Evolutionary conservation across 2,113 vertebrate species (phyloP).

Genomic region (Istiophorus platypterus): DNA sequence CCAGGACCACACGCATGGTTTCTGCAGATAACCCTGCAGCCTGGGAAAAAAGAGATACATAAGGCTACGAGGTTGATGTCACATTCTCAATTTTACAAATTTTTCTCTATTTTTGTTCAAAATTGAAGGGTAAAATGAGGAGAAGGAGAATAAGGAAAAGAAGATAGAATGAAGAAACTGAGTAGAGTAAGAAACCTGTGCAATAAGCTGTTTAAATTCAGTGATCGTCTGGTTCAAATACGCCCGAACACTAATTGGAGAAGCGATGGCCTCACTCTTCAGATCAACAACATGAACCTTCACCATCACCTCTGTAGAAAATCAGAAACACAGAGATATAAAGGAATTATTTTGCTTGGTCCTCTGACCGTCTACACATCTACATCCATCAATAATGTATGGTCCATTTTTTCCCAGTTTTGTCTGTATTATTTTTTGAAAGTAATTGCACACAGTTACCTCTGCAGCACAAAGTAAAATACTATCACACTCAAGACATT

Average conservation of each 20-base stretch:
- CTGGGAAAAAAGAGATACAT: conserved; percentile 73
- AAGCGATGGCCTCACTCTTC: conserved; percentile 90
- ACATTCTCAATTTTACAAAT: background rate
- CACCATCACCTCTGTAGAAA: conserved; percentile 96
- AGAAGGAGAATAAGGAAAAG: background rate
- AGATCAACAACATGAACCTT: conserved; percentile 96
- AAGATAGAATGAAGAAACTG: background rate
- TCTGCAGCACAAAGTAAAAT: background rate
- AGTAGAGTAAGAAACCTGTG: conserved; percentile 87
- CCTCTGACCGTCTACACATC: background rate
- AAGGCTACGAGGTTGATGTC: background rate
- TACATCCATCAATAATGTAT: background rate
- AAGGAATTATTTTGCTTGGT: background rate
- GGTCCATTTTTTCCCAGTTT: background rate
- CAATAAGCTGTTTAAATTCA: conserved; percentile 97
- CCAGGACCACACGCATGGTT: conserved; percentile 95
- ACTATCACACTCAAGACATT: background rate
- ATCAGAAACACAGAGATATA: conserved; percentile 33
- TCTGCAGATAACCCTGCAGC: conserved; percentile 89
- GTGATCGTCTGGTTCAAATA: conserved; percentile 96
- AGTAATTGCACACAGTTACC: background rate
- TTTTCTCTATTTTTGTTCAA: background rate
- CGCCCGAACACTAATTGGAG: conserved; percentile 93
- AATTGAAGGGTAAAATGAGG: background rate
- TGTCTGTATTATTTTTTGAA: background rate